Evolutionary conservation across 1,140 invertebrate species (phyloP), one percentile per base, ranked within the genome.

Genomic region (Gonioctena quinquepunctata): DNA sequence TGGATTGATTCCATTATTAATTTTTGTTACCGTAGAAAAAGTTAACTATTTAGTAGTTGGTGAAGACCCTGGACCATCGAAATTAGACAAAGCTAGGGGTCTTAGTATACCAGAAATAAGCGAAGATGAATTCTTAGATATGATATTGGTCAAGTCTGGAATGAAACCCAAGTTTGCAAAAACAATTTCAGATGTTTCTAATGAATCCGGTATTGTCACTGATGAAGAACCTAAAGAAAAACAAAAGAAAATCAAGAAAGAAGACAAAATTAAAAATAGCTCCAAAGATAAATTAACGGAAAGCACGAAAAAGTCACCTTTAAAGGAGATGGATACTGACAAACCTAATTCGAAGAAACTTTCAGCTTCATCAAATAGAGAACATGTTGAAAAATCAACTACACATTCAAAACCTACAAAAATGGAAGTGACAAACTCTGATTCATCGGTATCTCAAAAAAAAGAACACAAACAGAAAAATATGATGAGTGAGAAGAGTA

Each of bases 21-120:
- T 67, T 33, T 69, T 61, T 68, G 59, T 42, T 1, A 54, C 79
- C 76, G 52, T 49, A 83, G 81, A 76, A 56, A 80, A 93, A 85
- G 92, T 95, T 0, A 90, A 89, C 74, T 96, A 95, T 83, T 74
- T 97, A 0, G 85, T 98, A 1, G 87, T 92, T 16, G 96, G 96
- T 1, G 90, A 94, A 65, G 92, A 96, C 69, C 84, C 93, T 56
- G 96, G 96, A 1, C 91, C 91, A 42, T 85, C 91, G 26, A 97
- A 98, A 88, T 78, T 96, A 19, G 84, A 87, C 0, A 96, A 96
- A 83, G 93, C 93, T 2, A 82, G 88, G 75, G 88, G 88, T 75
- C 84, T 92, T 18, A 87, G 88, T 11, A 91, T 92, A 7, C 89
- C 88, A 79, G 86, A 91, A 71, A 86, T 96, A 49, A 89, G 87